Evolutionary conservation across 2,888 invertebrate species (phyloP).

Genomic region (Clivina fossor): DNA sequence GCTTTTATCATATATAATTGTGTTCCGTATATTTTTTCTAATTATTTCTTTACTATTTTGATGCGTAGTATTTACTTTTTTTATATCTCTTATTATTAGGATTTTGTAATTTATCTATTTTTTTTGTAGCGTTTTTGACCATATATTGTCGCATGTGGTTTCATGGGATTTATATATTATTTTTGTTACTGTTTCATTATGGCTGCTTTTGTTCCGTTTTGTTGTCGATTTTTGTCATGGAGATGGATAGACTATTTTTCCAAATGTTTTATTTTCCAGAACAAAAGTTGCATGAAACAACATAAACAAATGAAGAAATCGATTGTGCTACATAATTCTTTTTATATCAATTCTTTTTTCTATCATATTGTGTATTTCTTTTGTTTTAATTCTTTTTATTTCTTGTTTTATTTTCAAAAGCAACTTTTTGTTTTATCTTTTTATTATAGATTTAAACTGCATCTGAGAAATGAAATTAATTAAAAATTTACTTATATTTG

Average conservation of each 20-base stretch:
- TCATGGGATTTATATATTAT: too few species aligned
- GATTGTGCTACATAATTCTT: too few species aligned
- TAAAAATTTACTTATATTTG: too few species aligned
- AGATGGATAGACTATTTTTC: background rate
- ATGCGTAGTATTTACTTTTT: background rate
- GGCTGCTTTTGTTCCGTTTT: conserved; percentile 29
- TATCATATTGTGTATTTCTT: too few species aligned
- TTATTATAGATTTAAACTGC: too few species aligned
- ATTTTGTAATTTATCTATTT: conserved; percentile 1
- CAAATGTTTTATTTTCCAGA: conserved; percentile 4
- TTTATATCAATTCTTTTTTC: too few species aligned
- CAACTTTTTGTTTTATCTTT: too few species aligned
- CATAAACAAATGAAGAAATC: too few species aligned
- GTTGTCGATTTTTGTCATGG: background rate
- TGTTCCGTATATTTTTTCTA: conserved; percentile 21
- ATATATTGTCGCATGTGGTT: conserved; percentile 30
- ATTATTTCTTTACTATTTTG: conserved; percentile 9
- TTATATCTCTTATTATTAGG: background rate
- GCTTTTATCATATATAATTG: conserved; percentile 29
- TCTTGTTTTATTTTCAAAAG: too few species aligned
- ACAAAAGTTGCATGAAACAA: conserved; percentile 26
- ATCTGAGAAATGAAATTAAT: too few species aligned
- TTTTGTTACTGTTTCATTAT: conserved; percentile 25
- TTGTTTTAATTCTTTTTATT: too few species aligned
- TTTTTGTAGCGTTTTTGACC: conserved; percentile 10